Percentiles rank a stretch among this genome's conserved stretches.
Evolutionary conservation across 2,797 vertebrate genomes (phyloP).

Genomic region (Acanthiza pusilla): DNA sequence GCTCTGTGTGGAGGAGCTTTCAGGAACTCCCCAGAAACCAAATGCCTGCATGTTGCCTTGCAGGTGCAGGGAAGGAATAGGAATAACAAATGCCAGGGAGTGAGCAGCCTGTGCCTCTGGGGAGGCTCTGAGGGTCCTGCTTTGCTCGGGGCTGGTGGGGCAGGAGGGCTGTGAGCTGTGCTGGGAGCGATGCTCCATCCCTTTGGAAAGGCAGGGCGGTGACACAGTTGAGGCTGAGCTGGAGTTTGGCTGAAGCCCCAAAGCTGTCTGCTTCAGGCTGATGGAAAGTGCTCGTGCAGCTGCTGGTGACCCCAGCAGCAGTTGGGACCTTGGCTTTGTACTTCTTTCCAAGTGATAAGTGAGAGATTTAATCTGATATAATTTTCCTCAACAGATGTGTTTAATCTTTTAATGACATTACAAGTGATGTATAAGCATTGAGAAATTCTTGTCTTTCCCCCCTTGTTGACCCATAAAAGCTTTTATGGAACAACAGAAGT

Average conservation of each 20-base stretch:
- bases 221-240: not conserved
- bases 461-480: not conserved
- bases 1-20: not conserved
- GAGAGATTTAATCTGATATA: not conserved
- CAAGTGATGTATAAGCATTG: not conserved
- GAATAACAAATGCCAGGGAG: not conserved
- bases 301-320: not conserved
- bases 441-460: not conserved
- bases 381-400: not conserved
- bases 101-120: not conserved
- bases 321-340: not conserved
- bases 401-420: conserved; percentile 26
- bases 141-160: not conserved
- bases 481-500: not conserved
- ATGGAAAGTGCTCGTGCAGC: not conserved
- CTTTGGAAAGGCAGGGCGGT: not conserved
- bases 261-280: not conserved
- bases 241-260: not conserved
- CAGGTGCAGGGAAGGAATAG: not conserved
- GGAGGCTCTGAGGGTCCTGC: not conserved
- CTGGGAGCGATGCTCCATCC: not conserved
- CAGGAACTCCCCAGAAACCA: not conserved
- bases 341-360: not conserved
- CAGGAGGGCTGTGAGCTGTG: not conserved
- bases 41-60: not conserved